A percentile compares a stretch with the other conserved stretches of the same genome.
These are phyloP conservation scores for Exephanes ischioxanthus DNA, from an alignment of 2,888 invertebrate genomes.

Conservation along the genomic window DNA sequence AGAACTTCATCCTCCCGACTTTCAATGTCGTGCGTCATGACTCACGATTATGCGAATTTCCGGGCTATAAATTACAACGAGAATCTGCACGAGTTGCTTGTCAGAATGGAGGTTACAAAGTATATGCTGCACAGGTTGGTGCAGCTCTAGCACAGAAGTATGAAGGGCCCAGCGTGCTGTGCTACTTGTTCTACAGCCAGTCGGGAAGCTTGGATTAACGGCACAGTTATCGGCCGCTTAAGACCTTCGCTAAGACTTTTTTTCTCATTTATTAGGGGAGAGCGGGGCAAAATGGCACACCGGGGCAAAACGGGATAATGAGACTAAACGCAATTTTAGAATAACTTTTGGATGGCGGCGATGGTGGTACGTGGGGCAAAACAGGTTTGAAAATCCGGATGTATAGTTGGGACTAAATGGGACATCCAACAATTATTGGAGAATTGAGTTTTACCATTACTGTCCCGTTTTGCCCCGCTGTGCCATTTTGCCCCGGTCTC, in stretches of 20 bases:
- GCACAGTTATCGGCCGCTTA: neutral
- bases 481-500: too few species aligned
- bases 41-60: conserved; percentile 44
- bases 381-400: too few species aligned
- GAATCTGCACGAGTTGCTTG: conserved; percentile 27
- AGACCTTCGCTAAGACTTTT: neutral
- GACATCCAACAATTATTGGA: too few species aligned
- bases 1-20: conserved; percentile 1
- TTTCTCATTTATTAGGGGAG: neutral
- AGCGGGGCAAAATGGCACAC: too few species aligned
- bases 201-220: neutral
- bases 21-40: conserved; percentile 22
- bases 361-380: too few species aligned
- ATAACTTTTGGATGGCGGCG: too few species aligned
- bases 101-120: conserved; percentile 25
- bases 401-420: too few species aligned
- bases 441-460: too few species aligned
- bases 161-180: neutral
- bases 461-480: too few species aligned
- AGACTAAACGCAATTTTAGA: too few species aligned
- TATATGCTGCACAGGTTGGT: neutral
- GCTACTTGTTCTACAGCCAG: conserved; percentile 1
- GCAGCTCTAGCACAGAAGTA: neutral
- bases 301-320: too few species aligned
- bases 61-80: conserved; percentile 26